Percentiles rank a stretch among this genome's conserved stretches.
Conservation (phyloP, 2,888 invertebrate genomes). For the Chrysodeixis includens region DNA sequence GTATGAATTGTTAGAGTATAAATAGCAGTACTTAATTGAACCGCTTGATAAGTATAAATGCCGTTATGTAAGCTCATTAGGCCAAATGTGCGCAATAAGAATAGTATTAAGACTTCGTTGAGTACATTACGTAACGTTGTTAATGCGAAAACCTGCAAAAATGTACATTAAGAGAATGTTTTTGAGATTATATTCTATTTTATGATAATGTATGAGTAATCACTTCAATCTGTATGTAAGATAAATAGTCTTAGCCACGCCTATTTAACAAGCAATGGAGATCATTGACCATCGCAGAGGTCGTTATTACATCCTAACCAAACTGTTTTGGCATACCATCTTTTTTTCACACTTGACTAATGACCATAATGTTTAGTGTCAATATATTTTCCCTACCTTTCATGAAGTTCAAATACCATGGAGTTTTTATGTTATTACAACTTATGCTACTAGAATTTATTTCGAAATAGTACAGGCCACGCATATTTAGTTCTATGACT, state of each 20-base stretch:
- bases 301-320: not conserved
- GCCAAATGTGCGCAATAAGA: conserved; percentile 18
- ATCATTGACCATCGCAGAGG: not conserved
- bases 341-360: not conserved
- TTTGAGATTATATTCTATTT: not conserved
- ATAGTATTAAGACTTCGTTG: conserved; percentile 16
- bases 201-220: not conserved
- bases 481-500: too few species aligned
- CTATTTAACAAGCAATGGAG: not conserved
- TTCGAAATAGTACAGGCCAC: too few species aligned
- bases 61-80: conserved; percentile 35
- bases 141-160: conserved; percentile 2
- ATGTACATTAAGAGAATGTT: not conserved
- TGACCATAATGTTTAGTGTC: not conserved
- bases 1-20: conserved; percentile 8
- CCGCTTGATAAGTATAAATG: conserved; percentile 25
- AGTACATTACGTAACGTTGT: conserved; percentile 32
- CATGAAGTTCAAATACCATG: not conserved
- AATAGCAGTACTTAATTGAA: conserved; percentile 21
- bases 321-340: not conserved
- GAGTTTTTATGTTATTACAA: not conserved
- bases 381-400: not conserved
- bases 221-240: too few species aligned
- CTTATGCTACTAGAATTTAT: not conserved
- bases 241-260: not conserved